phyloP scores from a whole-genome alignment of 2,888 invertebrate genomes.

The Eulithis testata region DNA sequence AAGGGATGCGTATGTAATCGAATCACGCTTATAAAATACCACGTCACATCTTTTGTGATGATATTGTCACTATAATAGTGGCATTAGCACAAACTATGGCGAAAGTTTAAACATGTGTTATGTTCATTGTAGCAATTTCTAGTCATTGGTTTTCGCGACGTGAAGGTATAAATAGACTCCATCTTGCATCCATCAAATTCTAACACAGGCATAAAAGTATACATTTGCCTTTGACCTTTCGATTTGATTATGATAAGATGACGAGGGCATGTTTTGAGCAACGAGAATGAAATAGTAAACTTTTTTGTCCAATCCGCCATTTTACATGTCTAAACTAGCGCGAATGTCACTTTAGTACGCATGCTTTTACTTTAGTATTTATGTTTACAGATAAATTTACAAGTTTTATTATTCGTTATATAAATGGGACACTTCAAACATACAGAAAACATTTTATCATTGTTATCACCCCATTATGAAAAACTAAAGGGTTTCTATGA shows the following conservation, averaged over 20 bases:
- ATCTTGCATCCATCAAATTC: too few species aligned
- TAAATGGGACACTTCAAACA: too few species aligned
- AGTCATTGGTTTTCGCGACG: not conserved
- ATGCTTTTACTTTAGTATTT: too few species aligned
- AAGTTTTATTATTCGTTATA: too few species aligned
- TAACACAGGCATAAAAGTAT: too few species aligned
- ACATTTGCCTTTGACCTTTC: too few species aligned
- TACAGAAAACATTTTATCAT: not conserved
- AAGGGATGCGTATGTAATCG: conserved; percentile 3
- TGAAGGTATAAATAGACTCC: not conserved
- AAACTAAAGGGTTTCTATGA: not conserved
- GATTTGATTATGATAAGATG: too few species aligned
- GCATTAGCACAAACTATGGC: not conserved
- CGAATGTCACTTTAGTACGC: not conserved
- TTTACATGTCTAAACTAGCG: conserved; percentile 9
- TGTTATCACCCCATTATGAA: conserved; percentile 11
- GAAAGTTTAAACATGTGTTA: not conserved
- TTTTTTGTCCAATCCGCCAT: not conserved
- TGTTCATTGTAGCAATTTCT: not conserved
- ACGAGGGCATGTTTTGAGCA: too few species aligned
- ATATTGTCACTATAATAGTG: conserved; percentile 4
- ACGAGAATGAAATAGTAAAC: not conserved
- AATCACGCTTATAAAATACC: conserved; percentile 21
- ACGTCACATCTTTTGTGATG: conserved; percentile 16
- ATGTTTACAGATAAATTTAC: too few species aligned